Conservation (phyloP, 2,888 invertebrate genomes). For the Synanthedon tipuliformis region DNA sequence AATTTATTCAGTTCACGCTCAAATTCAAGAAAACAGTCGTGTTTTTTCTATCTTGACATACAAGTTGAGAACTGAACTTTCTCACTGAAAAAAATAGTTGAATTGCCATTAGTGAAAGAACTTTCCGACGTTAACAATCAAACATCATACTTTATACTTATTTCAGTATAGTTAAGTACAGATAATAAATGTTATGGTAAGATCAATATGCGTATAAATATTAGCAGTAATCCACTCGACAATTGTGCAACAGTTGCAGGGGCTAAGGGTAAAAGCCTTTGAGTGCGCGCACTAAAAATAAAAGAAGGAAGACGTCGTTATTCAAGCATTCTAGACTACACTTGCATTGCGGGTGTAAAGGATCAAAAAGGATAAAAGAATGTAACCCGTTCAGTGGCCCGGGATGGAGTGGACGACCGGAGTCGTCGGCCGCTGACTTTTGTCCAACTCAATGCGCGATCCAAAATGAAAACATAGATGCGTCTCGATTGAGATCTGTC, state of each 20-base stretch:
- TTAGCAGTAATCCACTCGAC: constrained; percentile 40
- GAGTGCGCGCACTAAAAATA: constrained; percentile 58
- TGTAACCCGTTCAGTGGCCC: constrained; percentile 50
- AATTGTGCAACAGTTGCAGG: constrained; percentile 65
- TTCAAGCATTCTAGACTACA: constrained; percentile 48
- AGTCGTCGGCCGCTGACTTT: constrained; percentile 25
- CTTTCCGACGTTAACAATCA: too few relatives aligned
- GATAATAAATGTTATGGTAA: too few relatives aligned
- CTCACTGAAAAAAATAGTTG: too few relatives aligned
- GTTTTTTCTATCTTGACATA: too few relatives aligned
- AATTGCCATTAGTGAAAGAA: too few relatives aligned
- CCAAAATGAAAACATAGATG: constrained; percentile 34
- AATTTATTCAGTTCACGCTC: too few relatives aligned
- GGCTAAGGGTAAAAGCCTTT: constrained; percentile 52
- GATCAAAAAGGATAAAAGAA: constrained; percentile 46
- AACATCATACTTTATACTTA: too few relatives aligned
- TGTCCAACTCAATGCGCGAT: constrained; percentile 22
- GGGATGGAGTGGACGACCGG: constrained; percentile 30
- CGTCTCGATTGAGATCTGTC: constrained; percentile 26
- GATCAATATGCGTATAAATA: not conserved
- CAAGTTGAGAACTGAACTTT: too few relatives aligned
- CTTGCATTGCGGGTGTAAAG: constrained; percentile 28
- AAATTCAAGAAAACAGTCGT: too few relatives aligned
- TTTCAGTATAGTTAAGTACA: too few relatives aligned
- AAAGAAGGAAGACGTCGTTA: constrained; percentile 51